Base-by-base conservation (phyloP, 2,797 vertebrate species). In the Sebastes itinus region DNA sequence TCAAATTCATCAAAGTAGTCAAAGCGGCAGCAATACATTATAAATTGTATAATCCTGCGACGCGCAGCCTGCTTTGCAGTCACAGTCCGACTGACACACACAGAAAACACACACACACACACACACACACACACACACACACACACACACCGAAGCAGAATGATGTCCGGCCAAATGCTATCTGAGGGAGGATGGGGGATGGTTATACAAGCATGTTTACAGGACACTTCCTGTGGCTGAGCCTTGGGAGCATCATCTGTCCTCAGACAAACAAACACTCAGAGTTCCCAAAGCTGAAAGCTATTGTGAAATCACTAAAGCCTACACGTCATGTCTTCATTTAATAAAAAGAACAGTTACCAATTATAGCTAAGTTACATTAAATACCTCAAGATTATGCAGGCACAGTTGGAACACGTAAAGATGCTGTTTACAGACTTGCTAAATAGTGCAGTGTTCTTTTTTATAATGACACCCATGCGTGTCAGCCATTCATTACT, bases 201-300 rank as follows among this genome's bases (percentile, higher is more conserved):
- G 91, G 89, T 94, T 94, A 93, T 74, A 92, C 91, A 93, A 94
- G 90, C 86, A 70, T 95, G 94, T 95, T 95, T 95, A 95, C 92
- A 93, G 92, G 83, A 88, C 89, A 91, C 86, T 95, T 96, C 95
- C 95, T 95, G 93, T 94, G 89, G 91, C 92, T 82, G 88, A 89
- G 90, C 91, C 92, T 89, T 81, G 90, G 89, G 92, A 94, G 90
- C 93, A 93, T 93, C 91, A 90, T 92, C 89, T 89, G 89, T 88
- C 83, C 90, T 90, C 90, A 93, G 83, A 95, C 89, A 94, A 93
- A 94, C 92, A 94, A 91, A 93, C 84, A 93, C 75, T 70, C 49
- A 66, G 66, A 83, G 82, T 87, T 89, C 87, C 86, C 83, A 83
- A 90, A 92, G 83, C 88, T 74, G 22, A 80, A 60, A 38, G 70